phyloP scores from a whole-genome alignment of 2,113 vertebrate species.

The Melanerpes formicivorus region DNA sequence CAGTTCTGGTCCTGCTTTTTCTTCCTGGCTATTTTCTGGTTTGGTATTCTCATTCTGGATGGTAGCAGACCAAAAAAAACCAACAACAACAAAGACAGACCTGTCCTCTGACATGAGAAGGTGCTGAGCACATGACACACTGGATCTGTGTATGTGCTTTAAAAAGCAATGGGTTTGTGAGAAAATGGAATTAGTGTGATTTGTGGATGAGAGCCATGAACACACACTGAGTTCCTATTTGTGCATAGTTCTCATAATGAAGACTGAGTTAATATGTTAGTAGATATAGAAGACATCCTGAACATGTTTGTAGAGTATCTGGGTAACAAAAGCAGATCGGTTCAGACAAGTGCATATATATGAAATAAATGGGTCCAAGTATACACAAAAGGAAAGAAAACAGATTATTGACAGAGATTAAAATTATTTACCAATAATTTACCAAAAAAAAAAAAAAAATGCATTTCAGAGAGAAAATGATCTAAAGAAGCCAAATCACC shows the following conservation, averaged over 20 bases:
- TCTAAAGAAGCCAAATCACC: neutral
- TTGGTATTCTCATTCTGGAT: neutral
- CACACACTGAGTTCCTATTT: neutral
- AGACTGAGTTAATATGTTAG: neutral
- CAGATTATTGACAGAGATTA: neutral
- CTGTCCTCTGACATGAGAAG: neutral
- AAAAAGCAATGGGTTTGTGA: neutral
- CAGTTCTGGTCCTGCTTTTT: neutral
- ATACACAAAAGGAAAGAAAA: neutral
- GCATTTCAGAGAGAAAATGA: neutral
- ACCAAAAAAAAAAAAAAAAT: neutral
- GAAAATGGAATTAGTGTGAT: neutral
- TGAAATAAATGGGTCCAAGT: neutral
- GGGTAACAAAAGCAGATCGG: neutral
- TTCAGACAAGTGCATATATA: neutral
- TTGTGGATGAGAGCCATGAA: neutral
- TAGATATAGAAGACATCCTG: neutral
- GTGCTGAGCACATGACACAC: neutral
- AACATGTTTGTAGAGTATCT: neutral
- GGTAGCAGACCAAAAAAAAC: neutral
- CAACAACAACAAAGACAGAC: neutral
- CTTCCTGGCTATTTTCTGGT: neutral
- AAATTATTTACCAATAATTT: neutral
- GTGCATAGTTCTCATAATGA: neutral
- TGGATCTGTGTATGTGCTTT: neutral